Base-by-base conservation (phyloP, 2,797 vertebrate species). In the Dallia pectoralis region DNA sequence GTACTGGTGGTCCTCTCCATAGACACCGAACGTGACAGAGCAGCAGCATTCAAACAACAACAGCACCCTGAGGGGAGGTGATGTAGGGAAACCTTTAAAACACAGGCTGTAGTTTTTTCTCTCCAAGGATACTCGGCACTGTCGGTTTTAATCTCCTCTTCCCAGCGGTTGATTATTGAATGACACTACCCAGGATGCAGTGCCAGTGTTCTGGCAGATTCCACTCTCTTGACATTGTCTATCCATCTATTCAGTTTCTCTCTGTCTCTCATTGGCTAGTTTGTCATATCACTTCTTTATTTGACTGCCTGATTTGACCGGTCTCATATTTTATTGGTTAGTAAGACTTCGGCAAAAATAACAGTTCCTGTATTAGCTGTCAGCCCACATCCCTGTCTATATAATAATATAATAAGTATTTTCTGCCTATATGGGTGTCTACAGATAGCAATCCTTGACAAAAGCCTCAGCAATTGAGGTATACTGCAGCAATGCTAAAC, bases 41-140 rank as follows among this genome's bases (percentile, higher is more conserved):
- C 14, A 47, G 49, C 27, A 16, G 72, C 65, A 69, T 51, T 18
- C 36, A 29, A 12, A 27, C 61, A 71, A 30, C 18, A 56, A 56
- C 48, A 44, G 64, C 25, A n/a, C 29, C 67, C 48, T 29, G 47
- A 69, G 25, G 47, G 48, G 16, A 27, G 67, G 22, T 49, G 16
- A 12, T 47, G 27, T 29, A 9, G 16, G 67, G 30, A 18, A 30
- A 16, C 15, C 67, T 12, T 69, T 63, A 56, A 67, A 65, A 15
- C 18, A 30, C 65, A 40, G 65, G 22, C 16, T 62, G 47, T 53
- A 27, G 44, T 29, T 11, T 25, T 56, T 14, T 48, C 67, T 29
- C 67, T 27, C 27, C 16, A 49, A 19, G 67, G 47, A 51, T 68
- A 27, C 67, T 68, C 18, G 29, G 47, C 47, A 68, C 67, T 30